Evolutionary conservation across 2,113 vertebrate genomes (phyloP), one percentile per base, ranked within the genome.

Genomic region (Alethe castanea): DNA sequence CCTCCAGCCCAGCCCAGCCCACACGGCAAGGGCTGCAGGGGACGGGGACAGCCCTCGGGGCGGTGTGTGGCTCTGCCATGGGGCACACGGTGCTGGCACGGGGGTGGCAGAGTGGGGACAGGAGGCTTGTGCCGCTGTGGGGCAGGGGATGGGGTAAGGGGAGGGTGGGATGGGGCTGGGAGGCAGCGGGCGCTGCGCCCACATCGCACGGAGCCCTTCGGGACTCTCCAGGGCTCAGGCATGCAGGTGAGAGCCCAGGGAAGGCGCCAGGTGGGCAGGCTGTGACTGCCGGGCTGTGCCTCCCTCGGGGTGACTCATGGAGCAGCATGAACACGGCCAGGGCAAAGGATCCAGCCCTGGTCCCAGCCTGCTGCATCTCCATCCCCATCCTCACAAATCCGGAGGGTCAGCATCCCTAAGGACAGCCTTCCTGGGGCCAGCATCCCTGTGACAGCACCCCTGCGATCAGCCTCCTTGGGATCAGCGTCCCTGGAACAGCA

Each of bases 311-410:
- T 25, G n/a, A 38, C 19, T 53, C 69, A 57, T 0, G 1, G 84
- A 80, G 62, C 16, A 5, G 81, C 66, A 72, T 31, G n/a, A 48
- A 50, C 0, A 0, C 14, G 26, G 33, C 19, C 8, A 1, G 65
- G 44, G 15, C 17, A 45, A 36, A 78, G 29, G 20, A 76, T 33
- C n/a, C 54, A 3, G 0, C 10, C 19, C 69, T 18, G 24, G 42
- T 42, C 36, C 35, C 60, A 31, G 40, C 23, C 73, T 62, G 35
- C 36, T 53, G 0, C 12, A 12, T 14, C 36, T 42, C 0, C 5
- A 22, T 16, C 59, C 50, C 44, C 40, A 29, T 70, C 56, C 73
- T 36, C 2, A 5, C 47, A 6, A 2, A 15, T 11, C 44, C 10
- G 33, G 38, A 42, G 29, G 35, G 36, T 15, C 53, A 44, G 44